These are phyloP conservation scores for Euplagia quadripunctaria DNA, from an alignment of 2,888 invertebrate species.

Conservation along the genomic window DNA sequence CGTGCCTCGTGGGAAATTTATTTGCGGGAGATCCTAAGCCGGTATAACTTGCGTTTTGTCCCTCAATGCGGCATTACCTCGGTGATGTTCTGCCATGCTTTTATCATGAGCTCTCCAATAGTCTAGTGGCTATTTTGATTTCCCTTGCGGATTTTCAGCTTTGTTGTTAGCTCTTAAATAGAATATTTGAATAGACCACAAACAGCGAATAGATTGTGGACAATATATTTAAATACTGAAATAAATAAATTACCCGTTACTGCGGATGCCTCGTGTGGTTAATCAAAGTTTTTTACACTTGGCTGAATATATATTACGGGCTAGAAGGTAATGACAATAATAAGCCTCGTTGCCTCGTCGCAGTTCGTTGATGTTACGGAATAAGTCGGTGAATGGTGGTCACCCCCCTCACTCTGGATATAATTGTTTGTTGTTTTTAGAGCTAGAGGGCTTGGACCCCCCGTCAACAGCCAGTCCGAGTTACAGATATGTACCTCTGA, in stretches of 20 bases:
- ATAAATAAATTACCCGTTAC: not conserved
- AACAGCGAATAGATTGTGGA: not conserved
- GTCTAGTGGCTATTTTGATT: conserved; percentile 40
- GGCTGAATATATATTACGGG: not conserved
- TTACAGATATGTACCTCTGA: no score
- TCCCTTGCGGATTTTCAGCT: conserved; percentile 32
- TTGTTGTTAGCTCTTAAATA: conserved; percentile 8
- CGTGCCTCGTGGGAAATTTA: conserved; percentile 82
- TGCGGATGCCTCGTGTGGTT: not conserved
- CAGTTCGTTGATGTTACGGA: not conserved
- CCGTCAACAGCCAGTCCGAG: no score
- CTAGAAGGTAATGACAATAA: not conserved
- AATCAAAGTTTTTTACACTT: not conserved
- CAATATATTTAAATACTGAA: not conserved
- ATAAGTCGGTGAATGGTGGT: not conserved
- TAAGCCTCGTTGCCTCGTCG: not conserved
- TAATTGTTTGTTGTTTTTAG: no score
- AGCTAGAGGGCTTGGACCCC: no score
- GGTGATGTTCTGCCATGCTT: conserved; percentile 36
- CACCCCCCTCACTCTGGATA: no score
- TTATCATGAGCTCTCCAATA: conserved; percentile 45
- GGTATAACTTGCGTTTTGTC: conserved; percentile 75
- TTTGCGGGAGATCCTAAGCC: conserved; percentile 75
- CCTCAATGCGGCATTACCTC: conserved; percentile 49
- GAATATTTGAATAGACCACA: conserved; percentile 3